phyloP scores from a whole-genome alignment of 2,797 vertebrate species.

The Danionella dracula region DNA sequence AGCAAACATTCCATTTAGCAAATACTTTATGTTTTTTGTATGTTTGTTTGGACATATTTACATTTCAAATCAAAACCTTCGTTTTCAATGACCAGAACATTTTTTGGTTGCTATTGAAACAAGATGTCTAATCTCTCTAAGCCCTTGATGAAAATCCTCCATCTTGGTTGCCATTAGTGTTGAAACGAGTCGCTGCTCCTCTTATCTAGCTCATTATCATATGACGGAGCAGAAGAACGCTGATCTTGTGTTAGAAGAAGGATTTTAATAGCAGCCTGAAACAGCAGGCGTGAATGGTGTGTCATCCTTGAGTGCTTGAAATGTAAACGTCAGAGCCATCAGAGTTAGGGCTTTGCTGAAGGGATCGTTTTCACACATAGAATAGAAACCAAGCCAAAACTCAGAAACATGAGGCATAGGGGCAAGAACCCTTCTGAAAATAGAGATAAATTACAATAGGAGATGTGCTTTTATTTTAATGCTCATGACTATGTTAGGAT shows the following conservation, averaged over 20 bases:
- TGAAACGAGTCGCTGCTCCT: not conserved
- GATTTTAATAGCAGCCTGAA: not conserved
- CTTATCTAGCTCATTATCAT: not conserved
- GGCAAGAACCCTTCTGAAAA: too few species aligned
- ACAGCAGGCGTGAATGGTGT: constrained; percentile 23
- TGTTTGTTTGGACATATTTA: too few species aligned
- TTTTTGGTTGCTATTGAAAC: too few species aligned
- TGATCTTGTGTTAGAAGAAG: not conserved
- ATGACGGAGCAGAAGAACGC: not conserved
- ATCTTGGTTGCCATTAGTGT: not conserved
- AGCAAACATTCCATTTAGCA: too few species aligned
- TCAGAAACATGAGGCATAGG: not conserved
- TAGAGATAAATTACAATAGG: too few species aligned
- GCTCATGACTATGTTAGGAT: too few species aligned
- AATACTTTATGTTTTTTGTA: too few species aligned
- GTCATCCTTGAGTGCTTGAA: not conserved
- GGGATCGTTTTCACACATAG: constrained; percentile 34
- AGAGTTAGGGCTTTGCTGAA: not conserved
- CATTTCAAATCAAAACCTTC: too few species aligned
- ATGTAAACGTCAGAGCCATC: constrained; percentile 2
- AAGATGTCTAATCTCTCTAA: too few species aligned
- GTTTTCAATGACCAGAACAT: too few species aligned
- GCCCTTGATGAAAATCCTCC: too few species aligned
- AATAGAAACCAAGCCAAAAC: constrained; percentile 31
- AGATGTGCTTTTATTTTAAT: too few species aligned